Percentiles rank a stretch among this genome's conserved stretches.
These are phyloP conservation scores for Scaptomyza polygonia DNA, from an alignment of 2,888 invertebrate genomes.

Conservation along the genomic window DNA sequence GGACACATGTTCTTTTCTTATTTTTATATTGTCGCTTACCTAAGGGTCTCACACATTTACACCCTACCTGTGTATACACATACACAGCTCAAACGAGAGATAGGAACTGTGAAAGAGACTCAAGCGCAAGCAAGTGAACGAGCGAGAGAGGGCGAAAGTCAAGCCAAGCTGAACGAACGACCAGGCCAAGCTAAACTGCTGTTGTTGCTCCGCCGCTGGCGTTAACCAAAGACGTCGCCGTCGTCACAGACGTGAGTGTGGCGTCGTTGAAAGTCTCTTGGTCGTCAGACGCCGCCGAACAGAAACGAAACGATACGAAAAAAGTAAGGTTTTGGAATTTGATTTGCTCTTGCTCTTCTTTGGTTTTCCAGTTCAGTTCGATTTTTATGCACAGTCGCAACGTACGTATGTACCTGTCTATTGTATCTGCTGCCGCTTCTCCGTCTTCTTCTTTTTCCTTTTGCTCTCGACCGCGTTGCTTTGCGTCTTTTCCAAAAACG, in stretches of 20 bases:
- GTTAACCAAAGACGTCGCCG: slow-evolving; percentile 66
- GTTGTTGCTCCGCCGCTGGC: slow-evolving; percentile 79
- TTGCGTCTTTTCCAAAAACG: slow-evolving; percentile 36
- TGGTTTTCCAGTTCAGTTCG: slow-evolving; percentile 83
- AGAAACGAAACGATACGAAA: slow-evolving; percentile 56
- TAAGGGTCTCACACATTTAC: slow-evolving; percentile 69
- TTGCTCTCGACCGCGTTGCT: slow-evolving; percentile 34
- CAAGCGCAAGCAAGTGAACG: slow-evolving; percentile 5
- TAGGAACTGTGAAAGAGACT: slow-evolving; percentile 27
- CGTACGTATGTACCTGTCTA: slow-evolving; percentile 66
- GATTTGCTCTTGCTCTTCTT: slow-evolving; percentile 82
- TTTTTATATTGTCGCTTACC: slow-evolving; percentile 64
- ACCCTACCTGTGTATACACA: slow-evolving; percentile 53
- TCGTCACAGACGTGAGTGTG: slow-evolving; percentile 43
- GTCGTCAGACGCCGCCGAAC: slow-evolving; percentile 50
- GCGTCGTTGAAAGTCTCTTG: slow-evolving; percentile 68
- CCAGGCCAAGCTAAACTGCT: slow-evolving; percentile 78
- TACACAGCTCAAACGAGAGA: slow-evolving; percentile 8
- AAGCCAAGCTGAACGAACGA: slow-evolving; percentile 82
- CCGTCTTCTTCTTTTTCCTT: slow-evolving; percentile 28
- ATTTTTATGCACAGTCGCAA: slow-evolving; percentile 81
- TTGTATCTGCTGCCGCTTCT: slow-evolving; percentile 28
- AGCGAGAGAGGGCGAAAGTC: slow-evolving; percentile 53
- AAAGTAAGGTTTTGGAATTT: slow-evolving; percentile 83
- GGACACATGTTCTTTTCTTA: slow-evolving; percentile 76